Evolutionary conservation across 1,140 invertebrate genomes (phyloP).

Genomic region (Pseudachorutes palmiensis): DNA sequence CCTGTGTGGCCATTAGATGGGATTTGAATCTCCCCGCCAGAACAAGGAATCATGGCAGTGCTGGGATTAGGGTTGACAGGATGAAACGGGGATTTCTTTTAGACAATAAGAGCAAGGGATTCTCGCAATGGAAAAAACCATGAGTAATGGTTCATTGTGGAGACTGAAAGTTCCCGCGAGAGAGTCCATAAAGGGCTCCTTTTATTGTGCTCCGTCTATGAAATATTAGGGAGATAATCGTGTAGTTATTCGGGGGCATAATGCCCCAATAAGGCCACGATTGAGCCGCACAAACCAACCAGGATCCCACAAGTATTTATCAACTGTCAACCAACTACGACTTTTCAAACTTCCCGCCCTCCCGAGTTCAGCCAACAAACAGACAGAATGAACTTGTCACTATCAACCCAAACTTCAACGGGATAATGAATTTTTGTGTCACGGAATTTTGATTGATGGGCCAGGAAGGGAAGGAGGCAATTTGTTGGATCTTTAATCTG

Average conservation of each 20-base stretch:
- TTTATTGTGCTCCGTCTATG: neutral
- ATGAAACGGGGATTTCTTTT: neutral
- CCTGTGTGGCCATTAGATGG: neutral
- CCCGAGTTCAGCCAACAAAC: neutral
- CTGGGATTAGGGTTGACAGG: neutral
- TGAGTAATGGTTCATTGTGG: neutral
- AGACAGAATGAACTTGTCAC: constrained; percentile 37
- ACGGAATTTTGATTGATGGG: constrained; percentile 38
- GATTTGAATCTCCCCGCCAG: neutral
- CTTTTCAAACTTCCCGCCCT: neutral
- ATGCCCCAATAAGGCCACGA: neutral
- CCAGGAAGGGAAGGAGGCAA: constrained; percentile 33
- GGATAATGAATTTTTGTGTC: constrained; percentile 38
- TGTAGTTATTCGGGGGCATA: neutral
- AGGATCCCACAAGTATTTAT: constrained; percentile 3
- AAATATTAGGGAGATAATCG: constrained; percentile 1
- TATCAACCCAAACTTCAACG: constrained; percentile 27
- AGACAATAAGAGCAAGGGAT: neutral
- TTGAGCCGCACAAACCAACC: too few species aligned
- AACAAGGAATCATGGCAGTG: constrained; percentile 1
- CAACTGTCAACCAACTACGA: neutral
- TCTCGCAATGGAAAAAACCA: neutral
- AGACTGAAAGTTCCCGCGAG: constrained; percentile 2
- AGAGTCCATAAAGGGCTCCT: constrained; percentile 2
- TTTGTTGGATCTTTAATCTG: constrained; percentile 38